Conservation (phyloP, 1,140 invertebrate species). For the Brachionus calyciflorus region DNA sequence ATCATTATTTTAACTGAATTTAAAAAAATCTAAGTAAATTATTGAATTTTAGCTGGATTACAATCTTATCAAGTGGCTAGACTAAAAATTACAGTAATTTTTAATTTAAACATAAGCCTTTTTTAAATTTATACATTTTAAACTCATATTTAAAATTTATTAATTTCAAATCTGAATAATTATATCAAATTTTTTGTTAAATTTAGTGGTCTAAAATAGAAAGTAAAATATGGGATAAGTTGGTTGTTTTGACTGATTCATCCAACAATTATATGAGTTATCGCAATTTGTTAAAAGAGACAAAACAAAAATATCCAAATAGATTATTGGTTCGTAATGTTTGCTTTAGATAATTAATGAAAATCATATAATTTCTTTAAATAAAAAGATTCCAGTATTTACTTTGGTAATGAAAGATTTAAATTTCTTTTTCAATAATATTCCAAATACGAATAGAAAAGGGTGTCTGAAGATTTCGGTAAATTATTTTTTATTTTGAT, state of each 20-base stretch:
- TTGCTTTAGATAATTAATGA: background rate
- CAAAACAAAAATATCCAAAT: background rate
- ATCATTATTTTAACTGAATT: too few species aligned
- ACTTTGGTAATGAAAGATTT: constrained; percentile 43
- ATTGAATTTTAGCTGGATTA: constrained; percentile 11
- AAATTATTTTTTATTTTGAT: background rate
- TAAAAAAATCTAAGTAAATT: too few species aligned
- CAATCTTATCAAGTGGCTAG: background rate
- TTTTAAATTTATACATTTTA: too few species aligned
- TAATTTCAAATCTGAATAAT: background rate
- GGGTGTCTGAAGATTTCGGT: background rate
- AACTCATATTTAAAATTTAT: too few species aligned
- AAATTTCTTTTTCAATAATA: constrained; percentile 11
- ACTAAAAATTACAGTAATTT: constrained; percentile 6
- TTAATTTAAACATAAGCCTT: too few species aligned
- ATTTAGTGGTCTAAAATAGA: constrained; percentile 14
- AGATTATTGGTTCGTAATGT: background rate
- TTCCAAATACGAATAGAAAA: background rate
- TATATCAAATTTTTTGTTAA: background rate
- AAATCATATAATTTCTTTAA: background rate
- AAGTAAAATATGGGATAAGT: constrained; percentile 4
- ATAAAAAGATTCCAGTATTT: constrained; percentile 42
- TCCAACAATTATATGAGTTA: constrained; percentile 2
- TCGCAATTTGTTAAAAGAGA: background rate
- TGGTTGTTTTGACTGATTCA: background rate